Evolutionary conservation across 2,113 vertebrate genomes (phyloP), one percentile per base, ranked within the genome.

Genomic region (Scophthalmus maximus): DNA sequence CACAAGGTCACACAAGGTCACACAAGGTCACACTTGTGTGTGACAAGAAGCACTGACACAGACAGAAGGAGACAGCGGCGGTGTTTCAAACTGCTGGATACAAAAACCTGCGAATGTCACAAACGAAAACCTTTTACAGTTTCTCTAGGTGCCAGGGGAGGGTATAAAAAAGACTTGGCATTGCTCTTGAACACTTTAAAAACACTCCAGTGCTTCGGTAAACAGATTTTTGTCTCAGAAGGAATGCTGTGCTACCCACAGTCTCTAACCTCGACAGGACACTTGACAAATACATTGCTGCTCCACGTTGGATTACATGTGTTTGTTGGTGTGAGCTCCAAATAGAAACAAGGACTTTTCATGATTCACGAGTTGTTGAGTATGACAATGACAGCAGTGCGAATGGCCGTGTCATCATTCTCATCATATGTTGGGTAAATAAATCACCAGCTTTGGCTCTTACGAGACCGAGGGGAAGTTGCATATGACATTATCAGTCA

Each of bases 401-500:
- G 40, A 66, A 25, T 51, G 64, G 18, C 73, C 68, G 71, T 80
- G 62, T 63, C 55, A 46, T 71, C 18, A 34, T 1, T 12, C 64
- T 65, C 6, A 68, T 57, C 30, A 8, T 79, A 70, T 68, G 70
- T 74, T 46, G 0, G 47, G 23, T 47, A 77, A 50, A 78, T 76
- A 76, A 86, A 85, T 80, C 56, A 52, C 32, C 30, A 61, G 57
- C 51, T 70, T 71, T 55, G 56, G 61, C 68, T 73, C 34, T 73
- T 61, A 55, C 6, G 52, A 68, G 51, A 72, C 27, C 36, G 17
- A 34, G 55, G 61, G 8, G 15, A 68, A 69, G 68, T 76, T 81
- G 68, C 75, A 66, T 80, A 81, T 40, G 2, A 68, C 56, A 67
- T 89, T 90, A 86, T 89, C 78, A 83, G 77, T 68, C 32, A 18